Evolutionary conservation across 2,113 vertebrate genomes (phyloP).

Genomic region (Vicugna pacos): DNA sequence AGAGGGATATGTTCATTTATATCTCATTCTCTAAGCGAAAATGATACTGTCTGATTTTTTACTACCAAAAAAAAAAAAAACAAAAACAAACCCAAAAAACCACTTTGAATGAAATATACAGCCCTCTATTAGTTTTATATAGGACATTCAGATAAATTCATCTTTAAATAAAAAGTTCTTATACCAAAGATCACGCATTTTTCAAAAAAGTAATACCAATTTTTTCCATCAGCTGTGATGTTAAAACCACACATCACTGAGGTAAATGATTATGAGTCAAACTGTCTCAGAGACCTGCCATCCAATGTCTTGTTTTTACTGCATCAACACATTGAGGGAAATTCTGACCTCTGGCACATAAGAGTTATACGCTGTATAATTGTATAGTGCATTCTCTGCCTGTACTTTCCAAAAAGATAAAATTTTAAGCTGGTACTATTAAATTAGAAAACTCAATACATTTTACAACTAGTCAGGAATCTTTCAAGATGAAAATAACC

Average conservation of each 20-base stretch:
- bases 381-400: neutral
- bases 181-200: neutral
- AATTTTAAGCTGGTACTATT: slow-evolving; percentile 46
- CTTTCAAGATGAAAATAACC: slow-evolving; percentile 57
- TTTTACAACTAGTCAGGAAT: slow-evolving; percentile 31
- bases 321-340: neutral
- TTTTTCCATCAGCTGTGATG: neutral
- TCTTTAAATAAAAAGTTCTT: slow-evolving; percentile 52
- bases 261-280: neutral
- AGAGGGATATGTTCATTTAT: neutral
- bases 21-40: neutral
- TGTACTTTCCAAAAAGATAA: slow-evolving; percentile 19
- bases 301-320: neutral
- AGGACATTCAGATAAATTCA: neutral
- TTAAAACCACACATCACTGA: neutral
- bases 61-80: neutral
- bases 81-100: neutral
- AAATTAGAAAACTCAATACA: slow-evolving; percentile 30
- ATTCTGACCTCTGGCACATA: neutral
- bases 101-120: slow-evolving; percentile 12
- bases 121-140: neutral
- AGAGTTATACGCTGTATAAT: neutral
- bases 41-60: neutral
- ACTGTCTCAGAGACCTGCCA: neutral
- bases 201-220: slow-evolving; percentile 34